Percentiles rank a stretch among this genome's conserved stretches.
These are phyloP conservation scores for Betta splendens DNA, from an alignment of 2,797 vertebrate genomes.

Conservation along the genomic window DNA sequence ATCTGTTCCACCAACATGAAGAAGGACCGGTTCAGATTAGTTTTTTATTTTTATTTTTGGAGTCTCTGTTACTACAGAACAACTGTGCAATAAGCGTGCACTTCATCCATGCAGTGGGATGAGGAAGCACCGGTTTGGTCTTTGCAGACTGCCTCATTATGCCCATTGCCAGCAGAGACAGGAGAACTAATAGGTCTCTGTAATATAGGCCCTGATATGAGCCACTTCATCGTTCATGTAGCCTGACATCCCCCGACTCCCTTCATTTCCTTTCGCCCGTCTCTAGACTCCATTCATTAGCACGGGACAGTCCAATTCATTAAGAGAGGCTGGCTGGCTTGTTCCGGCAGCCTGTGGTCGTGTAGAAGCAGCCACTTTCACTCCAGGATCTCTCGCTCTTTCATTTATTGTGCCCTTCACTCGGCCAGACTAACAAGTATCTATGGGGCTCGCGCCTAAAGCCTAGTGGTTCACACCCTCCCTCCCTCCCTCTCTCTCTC, in stretches of 20 bases:
- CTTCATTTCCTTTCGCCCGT: conserved; percentile 70
- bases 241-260: conserved; percentile 64
- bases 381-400: conserved; percentile 9
- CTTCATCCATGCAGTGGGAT: conserved; percentile 24
- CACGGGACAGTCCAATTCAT: conserved; percentile 72
- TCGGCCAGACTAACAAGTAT: conserved; percentile 39
- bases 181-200: conserved; percentile 68
- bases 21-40: too few relatives aligned
- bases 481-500: too few relatives aligned
- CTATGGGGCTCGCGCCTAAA: too few relatives aligned
- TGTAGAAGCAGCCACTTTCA: conserved; percentile 29
- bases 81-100: conserved; percentile 14
- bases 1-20: too few relatives aligned
- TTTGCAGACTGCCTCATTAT: conserved; percentile 67
- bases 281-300: conserved; percentile 75
- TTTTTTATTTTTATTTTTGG: too few relatives aligned
- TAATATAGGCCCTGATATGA: conserved; percentile 68
- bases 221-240: conserved; percentile 74
- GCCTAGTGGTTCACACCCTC: too few relatives aligned
- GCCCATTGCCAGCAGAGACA: conserved; percentile 62
- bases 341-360: conserved; percentile 51
- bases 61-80: conserved; percentile 14
- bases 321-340: conserved; percentile 52
- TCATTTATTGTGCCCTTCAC: conserved; percentile 41
- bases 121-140: conserved; percentile 50